phyloP scores from a whole-genome alignment of 2,888 invertebrate species.

The Oscheius onirici region DNA sequence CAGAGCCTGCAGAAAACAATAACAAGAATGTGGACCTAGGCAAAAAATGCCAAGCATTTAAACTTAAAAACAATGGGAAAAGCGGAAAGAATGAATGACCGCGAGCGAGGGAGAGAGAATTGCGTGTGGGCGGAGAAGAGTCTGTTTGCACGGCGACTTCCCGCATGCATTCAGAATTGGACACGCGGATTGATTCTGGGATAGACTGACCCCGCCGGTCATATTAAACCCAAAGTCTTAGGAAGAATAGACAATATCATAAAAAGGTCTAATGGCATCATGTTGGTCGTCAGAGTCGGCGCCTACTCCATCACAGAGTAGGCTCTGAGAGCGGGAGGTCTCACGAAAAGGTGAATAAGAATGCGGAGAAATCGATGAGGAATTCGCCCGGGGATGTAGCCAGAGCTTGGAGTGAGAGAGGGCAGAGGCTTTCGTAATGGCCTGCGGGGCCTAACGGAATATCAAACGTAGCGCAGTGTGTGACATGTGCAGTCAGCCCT shows the following conservation, averaged over 20 bases:
- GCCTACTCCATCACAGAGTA: too few species aligned
- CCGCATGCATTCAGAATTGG: slow-evolving; percentile 33
- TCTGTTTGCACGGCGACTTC: slow-evolving; percentile 33
- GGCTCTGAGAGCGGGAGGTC: slow-evolving; percentile 1
- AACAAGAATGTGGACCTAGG: neutral
- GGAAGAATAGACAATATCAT: too few species aligned
- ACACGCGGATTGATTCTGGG: slow-evolving; percentile 32
- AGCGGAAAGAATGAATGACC: too few species aligned
- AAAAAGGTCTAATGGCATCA: too few species aligned
- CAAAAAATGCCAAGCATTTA: neutral
- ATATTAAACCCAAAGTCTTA: slow-evolving; percentile 5
- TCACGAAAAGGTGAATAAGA: slow-evolving; percentile 28
- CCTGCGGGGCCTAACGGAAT: neutral
- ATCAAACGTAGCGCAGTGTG: slow-evolving; percentile 1
- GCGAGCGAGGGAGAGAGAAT: slow-evolving; percentile 12
- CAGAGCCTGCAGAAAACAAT: too few species aligned
- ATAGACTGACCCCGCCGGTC: slow-evolving; percentile 6
- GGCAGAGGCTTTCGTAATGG: neutral
- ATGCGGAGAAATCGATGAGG: slow-evolving; percentile 27
- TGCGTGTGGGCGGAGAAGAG: slow-evolving; percentile 32
- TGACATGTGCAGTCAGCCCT: slow-evolving; percentile 15
- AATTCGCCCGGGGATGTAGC: slow-evolving; percentile 32
- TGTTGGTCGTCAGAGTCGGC: too few species aligned
- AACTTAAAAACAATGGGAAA: neutral
- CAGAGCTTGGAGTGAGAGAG: slow-evolving; percentile 1